Percentiles rank a stretch among this genome's conserved stretches.
Conservation (phyloP, 1,140 invertebrate species). For the Nasonia giraulti region DNA sequence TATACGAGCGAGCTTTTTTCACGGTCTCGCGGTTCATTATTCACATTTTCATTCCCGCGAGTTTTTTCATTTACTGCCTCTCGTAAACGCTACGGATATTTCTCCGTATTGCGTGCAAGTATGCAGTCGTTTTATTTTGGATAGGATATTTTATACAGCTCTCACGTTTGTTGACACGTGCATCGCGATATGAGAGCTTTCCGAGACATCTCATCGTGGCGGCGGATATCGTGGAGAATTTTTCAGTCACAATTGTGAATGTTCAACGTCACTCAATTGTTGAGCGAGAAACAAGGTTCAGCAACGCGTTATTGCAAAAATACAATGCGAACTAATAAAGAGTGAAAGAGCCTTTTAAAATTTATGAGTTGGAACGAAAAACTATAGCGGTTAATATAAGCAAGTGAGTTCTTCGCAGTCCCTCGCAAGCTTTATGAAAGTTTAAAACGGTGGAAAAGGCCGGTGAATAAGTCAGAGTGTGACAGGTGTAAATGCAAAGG, state of each 20-base stretch:
- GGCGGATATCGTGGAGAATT: too few relatives aligned
- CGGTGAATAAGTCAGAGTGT: background rate
- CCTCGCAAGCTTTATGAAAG: background rate
- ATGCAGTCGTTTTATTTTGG: background rate
- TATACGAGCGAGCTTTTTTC: conserved; percentile 36
- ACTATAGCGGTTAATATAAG: background rate
- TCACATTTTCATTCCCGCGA: conserved; percentile 27
- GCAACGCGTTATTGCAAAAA: too few relatives aligned
- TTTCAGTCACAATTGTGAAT: too few relatives aligned
- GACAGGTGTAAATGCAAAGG: background rate
- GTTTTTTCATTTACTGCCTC: background rate
- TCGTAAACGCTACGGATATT: conserved; percentile 25
- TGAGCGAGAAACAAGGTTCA: too few relatives aligned
- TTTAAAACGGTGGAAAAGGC: background rate
- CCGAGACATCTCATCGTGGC: too few relatives aligned
- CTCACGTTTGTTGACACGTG: too few relatives aligned
- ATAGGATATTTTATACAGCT: background rate
- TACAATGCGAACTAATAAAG: background rate
- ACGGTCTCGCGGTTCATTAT: conserved; percentile 19
- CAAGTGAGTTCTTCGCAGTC: background rate
- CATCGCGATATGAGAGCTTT: too few relatives aligned
- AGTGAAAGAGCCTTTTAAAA: background rate
- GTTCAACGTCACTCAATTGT: background rate
- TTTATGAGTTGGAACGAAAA: background rate
- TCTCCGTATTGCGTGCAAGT: background rate